Conservation (phyloP, 2,797 vertebrate genomes). For the Xenentodon cancila region DNA sequence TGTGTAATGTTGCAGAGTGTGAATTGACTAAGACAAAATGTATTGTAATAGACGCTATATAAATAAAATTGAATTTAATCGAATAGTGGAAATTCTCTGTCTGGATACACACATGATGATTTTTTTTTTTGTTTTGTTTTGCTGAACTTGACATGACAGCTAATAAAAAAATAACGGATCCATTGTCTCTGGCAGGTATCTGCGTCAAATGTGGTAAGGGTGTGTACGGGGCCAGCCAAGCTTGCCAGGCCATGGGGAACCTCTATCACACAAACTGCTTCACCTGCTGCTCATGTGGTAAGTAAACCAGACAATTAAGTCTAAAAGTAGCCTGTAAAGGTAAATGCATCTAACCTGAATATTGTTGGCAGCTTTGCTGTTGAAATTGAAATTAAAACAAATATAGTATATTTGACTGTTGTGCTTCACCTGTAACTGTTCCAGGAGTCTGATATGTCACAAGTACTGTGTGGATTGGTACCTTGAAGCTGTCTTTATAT, state of each 20-base stretch:
- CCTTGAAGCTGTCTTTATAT: too few species aligned
- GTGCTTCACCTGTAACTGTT: too few species aligned
- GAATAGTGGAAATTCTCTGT: background rate
- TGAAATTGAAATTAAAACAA: too few species aligned
- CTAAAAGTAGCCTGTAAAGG: background rate
- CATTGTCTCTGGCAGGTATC: constrained; percentile 86
- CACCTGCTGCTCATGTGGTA: constrained; percentile 98
- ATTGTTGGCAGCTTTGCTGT: background rate
- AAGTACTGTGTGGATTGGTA: too few species aligned
- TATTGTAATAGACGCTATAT: too few species aligned
- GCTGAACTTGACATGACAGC: background rate
- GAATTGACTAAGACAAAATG: background rate
- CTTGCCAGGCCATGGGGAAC: constrained; percentile 98
- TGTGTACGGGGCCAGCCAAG: constrained; percentile 97
- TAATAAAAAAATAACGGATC: constrained; percentile 21
- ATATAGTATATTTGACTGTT: too few species aligned
- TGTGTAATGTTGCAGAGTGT: background rate
- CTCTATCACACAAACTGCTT: constrained; percentile 99
- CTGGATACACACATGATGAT: background rate
- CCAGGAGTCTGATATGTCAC: too few species aligned
- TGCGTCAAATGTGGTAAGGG: constrained; percentile 98
- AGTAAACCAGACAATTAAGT: constrained; percentile 64
- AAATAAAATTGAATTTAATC: too few species aligned
- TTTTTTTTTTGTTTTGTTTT: background rate
- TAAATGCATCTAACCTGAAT: background rate